Evolutionary conservation across 2,888 invertebrate genomes (phyloP).

Genomic region (Platynereis dumerilii): DNA sequence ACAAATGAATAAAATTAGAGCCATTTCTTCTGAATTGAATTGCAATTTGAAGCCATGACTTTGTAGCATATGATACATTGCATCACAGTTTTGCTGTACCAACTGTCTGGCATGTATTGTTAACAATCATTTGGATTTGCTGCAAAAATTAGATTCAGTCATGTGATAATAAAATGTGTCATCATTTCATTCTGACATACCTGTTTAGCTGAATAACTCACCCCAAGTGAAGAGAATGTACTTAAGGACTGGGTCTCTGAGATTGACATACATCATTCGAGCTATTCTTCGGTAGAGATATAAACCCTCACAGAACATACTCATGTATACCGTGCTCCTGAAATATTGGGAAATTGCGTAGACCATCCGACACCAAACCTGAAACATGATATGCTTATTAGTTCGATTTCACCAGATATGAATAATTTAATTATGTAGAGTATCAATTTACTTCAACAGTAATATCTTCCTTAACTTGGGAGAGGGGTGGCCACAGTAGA

Average conservation of each 20-base stretch:
- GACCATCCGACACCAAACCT: constrained; percentile 24
- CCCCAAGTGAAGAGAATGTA: constrained; percentile 28
- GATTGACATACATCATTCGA: constrained; percentile 19
- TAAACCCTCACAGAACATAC: constrained; percentile 29
- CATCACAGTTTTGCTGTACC: too few relatives aligned
- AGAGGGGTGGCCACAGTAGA: too few relatives aligned
- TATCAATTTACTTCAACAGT: too few relatives aligned
- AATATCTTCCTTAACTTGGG: too few relatives aligned
- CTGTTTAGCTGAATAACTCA: constrained; percentile 20
- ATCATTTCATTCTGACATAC: background rate
- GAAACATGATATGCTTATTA: background rate
- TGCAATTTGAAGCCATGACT: too few relatives aligned
- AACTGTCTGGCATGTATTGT: too few relatives aligned
- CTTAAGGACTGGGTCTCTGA: constrained; percentile 17
- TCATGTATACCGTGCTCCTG: constrained; percentile 22
- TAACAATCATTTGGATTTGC: too few relatives aligned
- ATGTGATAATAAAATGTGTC: background rate
- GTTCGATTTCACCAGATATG: background rate
- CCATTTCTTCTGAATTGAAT: too few relatives aligned
- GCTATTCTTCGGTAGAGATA: constrained; percentile 27
- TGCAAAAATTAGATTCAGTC: background rate
- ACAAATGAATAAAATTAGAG: too few relatives aligned
- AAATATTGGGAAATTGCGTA: constrained; percentile 21
- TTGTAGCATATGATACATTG: too few relatives aligned
- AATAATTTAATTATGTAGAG: too few relatives aligned